Percentiles rank a stretch among this genome's conserved stretches.
Evolutionary conservation across 2,888 invertebrate species (phyloP).

Genomic region (Eremobia ochroleuca): DNA sequence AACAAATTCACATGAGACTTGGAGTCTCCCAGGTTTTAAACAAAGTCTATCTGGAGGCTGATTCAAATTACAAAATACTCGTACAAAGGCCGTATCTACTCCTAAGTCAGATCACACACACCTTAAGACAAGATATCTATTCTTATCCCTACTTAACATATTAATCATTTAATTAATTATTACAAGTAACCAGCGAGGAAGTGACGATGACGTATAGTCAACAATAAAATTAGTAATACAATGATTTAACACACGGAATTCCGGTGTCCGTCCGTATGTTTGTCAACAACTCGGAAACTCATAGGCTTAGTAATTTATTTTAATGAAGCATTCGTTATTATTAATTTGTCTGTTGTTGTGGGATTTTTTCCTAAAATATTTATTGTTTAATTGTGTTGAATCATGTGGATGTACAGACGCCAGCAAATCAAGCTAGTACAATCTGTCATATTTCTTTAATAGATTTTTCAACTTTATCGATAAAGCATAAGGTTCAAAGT

Average conservation of each 20-base stretch:
- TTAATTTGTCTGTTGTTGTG: conserved; percentile 27
- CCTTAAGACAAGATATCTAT: conserved; percentile 25
- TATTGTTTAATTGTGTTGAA: conserved; percentile 24
- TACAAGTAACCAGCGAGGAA: conserved; percentile 33
- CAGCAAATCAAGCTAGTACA: too few relatives aligned
- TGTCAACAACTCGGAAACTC: conserved; percentile 61
- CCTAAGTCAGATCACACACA: conserved; percentile 11
- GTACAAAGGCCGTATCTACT: background rate
- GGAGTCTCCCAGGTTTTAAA: too few relatives aligned
- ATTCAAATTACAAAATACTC: background rate
- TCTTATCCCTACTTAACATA: conserved; percentile 38
- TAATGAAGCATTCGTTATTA: conserved; percentile 38
- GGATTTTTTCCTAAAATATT: conserved; percentile 22
- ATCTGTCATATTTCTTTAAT: too few relatives aligned
- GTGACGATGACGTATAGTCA: conserved; percentile 23
- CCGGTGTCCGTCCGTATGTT: conserved; percentile 61
- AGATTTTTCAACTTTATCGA: too few relatives aligned
- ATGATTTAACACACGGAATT: conserved; percentile 60
- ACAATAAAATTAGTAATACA: conserved; percentile 57
- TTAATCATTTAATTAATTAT: conserved; percentile 41
- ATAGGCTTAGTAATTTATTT: conserved; percentile 55
- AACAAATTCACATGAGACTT: background rate
- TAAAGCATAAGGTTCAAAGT: too few relatives aligned
- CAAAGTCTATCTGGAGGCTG: background rate
- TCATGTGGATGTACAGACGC: background rate